Conservation (phyloP, 2,888 invertebrate genomes). For the Ophion ellenae region DNA sequence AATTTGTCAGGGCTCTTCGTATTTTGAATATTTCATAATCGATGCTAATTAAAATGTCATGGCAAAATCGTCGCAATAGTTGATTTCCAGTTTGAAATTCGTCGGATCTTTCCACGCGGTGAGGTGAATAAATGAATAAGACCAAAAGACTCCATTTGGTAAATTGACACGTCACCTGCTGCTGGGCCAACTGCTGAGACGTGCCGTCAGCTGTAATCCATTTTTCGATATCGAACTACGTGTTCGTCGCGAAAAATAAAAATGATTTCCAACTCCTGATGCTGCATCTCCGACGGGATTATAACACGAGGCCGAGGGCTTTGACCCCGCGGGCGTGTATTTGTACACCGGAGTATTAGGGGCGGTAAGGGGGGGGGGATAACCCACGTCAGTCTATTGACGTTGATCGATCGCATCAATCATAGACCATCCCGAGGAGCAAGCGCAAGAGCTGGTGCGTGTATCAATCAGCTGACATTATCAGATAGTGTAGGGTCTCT, state of each 20-base stretch:
- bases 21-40: not conserved
- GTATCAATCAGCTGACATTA: constrained; percentile 81
- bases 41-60: not conserved
- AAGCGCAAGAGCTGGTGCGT: constrained; percentile 76
- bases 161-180: too few species aligned
- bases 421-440: constrained; percentile 67
- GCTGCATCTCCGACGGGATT: constrained; percentile 30
- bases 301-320: constrained; percentile 28
- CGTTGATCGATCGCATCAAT: constrained; percentile 82
- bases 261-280: constrained; percentile 33
- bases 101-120: not conserved
- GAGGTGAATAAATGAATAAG: not conserved
- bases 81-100: not conserved
- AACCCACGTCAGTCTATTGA: constrained; percentile 79
- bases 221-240: constrained; percentile 9
- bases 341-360: constrained; percentile 49
- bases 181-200: not conserved
- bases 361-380: constrained; percentile 70
- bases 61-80: not conserved
- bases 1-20: not conserved
- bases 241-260: not conserved
- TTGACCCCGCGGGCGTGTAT: constrained; percentile 7
- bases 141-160: not conserved
- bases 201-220: not conserved
- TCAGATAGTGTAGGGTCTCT: constrained; percentile 67